A percentile compares a stretch with the other conserved stretches of the same genome.
Conservation (phyloP, 2,888 invertebrate species). For the Phengaris alcon region DNA sequence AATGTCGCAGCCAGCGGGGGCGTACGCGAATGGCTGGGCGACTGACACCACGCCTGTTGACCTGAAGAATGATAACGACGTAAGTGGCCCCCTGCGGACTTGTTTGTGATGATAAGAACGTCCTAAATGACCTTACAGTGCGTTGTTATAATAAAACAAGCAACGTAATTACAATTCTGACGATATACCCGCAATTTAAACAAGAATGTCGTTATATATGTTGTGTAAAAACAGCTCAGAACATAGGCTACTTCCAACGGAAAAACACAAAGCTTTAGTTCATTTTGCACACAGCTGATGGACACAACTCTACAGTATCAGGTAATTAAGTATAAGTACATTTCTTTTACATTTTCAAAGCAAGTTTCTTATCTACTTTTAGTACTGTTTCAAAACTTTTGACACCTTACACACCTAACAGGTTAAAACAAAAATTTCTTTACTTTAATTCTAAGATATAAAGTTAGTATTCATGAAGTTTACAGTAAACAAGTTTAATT, state of each 20-base stretch:
- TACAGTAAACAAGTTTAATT: too few species aligned
- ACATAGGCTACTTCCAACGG: neutral
- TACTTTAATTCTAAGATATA: too few species aligned
- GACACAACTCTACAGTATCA: slow-evolving; percentile 37
- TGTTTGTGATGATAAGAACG: slow-evolving; percentile 65
- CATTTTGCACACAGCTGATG: slow-evolving; percentile 35
- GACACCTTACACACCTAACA: too few species aligned
- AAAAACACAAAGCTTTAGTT: slow-evolving; percentile 17
- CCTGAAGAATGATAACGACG: slow-evolving; percentile 68
- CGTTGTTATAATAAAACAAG: slow-evolving; percentile 39
- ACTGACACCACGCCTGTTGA: slow-evolving; percentile 71
- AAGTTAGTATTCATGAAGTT: too few species aligned
- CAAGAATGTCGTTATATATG: slow-evolving; percentile 49
- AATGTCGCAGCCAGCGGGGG: slow-evolving; percentile 58
- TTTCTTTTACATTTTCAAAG: neutral
- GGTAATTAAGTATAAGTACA: slow-evolving; percentile 26
- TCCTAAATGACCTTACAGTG: slow-evolving; percentile 53
- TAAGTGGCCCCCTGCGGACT: slow-evolving; percentile 73
- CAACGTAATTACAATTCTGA: slow-evolving; percentile 33
- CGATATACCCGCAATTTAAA: slow-evolving; percentile 45
- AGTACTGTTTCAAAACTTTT: too few species aligned
- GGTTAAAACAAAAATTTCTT: too few species aligned
- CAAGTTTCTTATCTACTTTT: neutral
- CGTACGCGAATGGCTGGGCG: slow-evolving; percentile 70
- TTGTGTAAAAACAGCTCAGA: slow-evolving; percentile 11